Evolutionary conservation across 2,888 invertebrate species (phyloP).

Genomic region (Boloria euphrosyne): DNA sequence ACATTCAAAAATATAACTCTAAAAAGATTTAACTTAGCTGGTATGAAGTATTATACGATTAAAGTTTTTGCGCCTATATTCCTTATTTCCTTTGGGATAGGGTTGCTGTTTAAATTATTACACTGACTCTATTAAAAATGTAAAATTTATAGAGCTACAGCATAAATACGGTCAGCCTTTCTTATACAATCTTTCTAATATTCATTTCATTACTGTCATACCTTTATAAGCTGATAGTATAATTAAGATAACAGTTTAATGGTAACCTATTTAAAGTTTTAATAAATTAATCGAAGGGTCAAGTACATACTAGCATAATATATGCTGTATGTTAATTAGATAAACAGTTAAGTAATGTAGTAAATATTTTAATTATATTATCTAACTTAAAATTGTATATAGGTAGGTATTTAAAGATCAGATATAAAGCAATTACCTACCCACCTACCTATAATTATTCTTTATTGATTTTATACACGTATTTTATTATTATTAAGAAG

Average conservation of each 20-base stretch:
- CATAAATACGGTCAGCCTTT: too few species aligned
- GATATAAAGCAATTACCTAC: background rate
- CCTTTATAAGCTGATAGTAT: background rate
- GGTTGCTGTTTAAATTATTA: too few species aligned
- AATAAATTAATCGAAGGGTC: slow-evolving; percentile 23
- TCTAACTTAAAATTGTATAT: background rate
- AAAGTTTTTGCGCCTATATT: too few species aligned
- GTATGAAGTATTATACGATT: too few species aligned
- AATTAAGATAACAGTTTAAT: slow-evolving; percentile 11
- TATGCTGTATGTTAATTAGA: slow-evolving; percentile 29
- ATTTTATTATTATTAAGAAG: too few species aligned
- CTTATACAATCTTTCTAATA: background rate
- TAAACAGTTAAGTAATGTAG: slow-evolving; percentile 13
- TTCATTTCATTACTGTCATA: background rate
- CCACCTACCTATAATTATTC: too few species aligned
- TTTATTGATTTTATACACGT: background rate
- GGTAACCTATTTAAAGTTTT: slow-evolving; percentile 6
- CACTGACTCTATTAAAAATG: too few species aligned
- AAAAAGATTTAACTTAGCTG: too few species aligned
- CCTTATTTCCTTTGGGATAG: too few species aligned
- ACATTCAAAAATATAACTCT: too few species aligned
- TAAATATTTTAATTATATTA: slow-evolving; percentile 20
- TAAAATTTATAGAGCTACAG: too few species aligned
- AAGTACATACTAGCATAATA: slow-evolving; percentile 32
- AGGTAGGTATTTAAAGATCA: too few species aligned